Evolutionary conservation across 2,113 vertebrate species (phyloP), one percentile per base, ranked within the genome.

Genomic region (Seriola aureovittata): DNA sequence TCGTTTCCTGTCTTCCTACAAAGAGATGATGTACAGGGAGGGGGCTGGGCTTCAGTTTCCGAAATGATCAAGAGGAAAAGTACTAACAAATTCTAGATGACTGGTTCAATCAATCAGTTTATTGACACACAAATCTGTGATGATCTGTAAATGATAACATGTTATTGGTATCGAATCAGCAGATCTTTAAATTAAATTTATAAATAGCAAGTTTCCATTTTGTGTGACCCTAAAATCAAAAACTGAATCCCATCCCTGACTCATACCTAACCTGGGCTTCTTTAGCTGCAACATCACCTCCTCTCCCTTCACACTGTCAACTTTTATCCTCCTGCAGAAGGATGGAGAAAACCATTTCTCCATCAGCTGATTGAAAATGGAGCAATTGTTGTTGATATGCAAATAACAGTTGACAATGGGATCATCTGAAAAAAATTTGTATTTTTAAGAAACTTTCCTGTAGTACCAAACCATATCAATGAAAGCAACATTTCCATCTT

Each of bases 261-360:
- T 90, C 73, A 19, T 29, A 58, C 10, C 67, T 68, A 52, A 80
- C 55, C 23, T 32, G 14, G 4, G 50, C 80, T 80, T 77, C 66
- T 16, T 72, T 29, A 81, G 91, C 90, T 94, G 92, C 90, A 93
- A 88, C 88, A 85, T 89, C 88, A 34, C 86, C 42, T 75, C 78
- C 44, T 81, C 19, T 64, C 32, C 40, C 16, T 1, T 19, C 14
- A 32, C 57, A 13, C 32, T 4, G 7, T 62, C 14, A 36, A 17
- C 17, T 9, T 16, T 1, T 12, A 11, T 13, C 60, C 60, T 40
- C 34, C 63, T 46, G 64, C 23, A 25, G 42, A 17, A 25, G n/a
- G 12, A 29, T 46, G 23, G 6, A 9, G n/a, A 59, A 34, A 64
- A 78, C 17, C 1, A 3, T 52, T 12, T 5, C 9, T 16, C 50